These are phyloP conservation scores for Stenodema calcarata DNA, from an alignment of 2,888 invertebrate genomes.

Conservation along the genomic window DNA sequence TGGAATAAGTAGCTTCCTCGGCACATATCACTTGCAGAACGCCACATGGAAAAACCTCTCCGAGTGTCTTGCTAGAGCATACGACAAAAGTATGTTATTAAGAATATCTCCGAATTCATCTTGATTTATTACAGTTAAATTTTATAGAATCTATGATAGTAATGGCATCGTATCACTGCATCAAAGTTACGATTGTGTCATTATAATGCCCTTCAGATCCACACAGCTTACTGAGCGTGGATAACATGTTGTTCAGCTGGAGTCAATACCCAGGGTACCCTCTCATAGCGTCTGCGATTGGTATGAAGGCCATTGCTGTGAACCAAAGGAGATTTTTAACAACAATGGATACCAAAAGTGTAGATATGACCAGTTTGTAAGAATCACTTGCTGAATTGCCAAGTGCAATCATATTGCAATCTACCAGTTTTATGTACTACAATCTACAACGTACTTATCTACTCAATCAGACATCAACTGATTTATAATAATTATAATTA, in stretches of 20 bases:
- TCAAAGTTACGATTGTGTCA: not conserved
- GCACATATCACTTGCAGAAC: not conserved
- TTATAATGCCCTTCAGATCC: not conserved
- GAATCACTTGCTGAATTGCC: not conserved
- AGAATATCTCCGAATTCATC: not conserved
- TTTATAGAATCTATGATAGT: too few relatives aligned
- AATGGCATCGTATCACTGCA: not conserved
- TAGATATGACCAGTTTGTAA: not conserved
- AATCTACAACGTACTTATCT: too few relatives aligned
- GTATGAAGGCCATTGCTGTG: not conserved
- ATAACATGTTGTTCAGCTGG: conserved; percentile 1
- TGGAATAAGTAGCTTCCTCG: not conserved
- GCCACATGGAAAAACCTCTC: conserved; percentile 11
- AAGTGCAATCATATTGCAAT: not conserved
- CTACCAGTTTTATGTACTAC: too few relatives aligned
- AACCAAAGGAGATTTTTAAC: conserved; percentile 13
- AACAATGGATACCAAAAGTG: not conserved
- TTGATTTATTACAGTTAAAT: too few relatives aligned
- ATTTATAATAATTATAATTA: too few relatives aligned
- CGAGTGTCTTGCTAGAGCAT: not conserved
- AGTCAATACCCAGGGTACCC: conserved; percentile 27
- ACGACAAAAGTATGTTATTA: not conserved
- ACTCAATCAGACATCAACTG: too few relatives aligned
- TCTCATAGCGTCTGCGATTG: not conserved
- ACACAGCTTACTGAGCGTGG: not conserved